Evolutionary conservation across 2,888 invertebrate genomes (phyloP), one percentile per base, ranked within the genome.

Genomic region (Eristalis arbustorum): DNA sequence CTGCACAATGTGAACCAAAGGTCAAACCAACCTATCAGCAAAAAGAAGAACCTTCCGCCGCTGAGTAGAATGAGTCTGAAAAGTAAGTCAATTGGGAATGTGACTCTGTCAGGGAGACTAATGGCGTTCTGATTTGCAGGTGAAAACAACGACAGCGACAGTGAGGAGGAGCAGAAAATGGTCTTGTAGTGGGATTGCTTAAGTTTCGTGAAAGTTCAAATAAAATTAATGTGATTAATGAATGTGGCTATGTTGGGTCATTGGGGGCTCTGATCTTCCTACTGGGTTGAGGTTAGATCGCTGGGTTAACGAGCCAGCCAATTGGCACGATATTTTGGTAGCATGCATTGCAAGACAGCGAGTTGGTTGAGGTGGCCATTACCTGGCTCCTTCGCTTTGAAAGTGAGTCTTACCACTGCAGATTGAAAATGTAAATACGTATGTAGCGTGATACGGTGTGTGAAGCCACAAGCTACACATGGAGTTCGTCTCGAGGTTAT

Each of bases 81-180:
- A 59, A 68, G 87, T 87, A 75, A 72, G 78, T 67, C 28, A 31
- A 6, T 56, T 56, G 5, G 8, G 6, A 1, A 8, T 2, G 8
- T 6, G 49, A 1, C 1, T 18, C 18, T 0, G 8, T n/a, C 2
- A 1, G 18, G 1, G 18, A 8, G 49, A 18, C 18, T 49, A 49
- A 49, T 49, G 3, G n/a, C 6, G 6, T 42, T 78, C 79, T 79
- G 57, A 18, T 85, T 77, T 87, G 8, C 64, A 88, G 85, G 75
- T 69, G 84, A 63, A 68, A 28, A 66, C 0, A 67, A 71, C 59
- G 90, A 90, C 31, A 90, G 90, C 42, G 91, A 90, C 31, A 90
- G 90, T 34, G 91, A 91, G 73, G 91, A 91, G 49, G 91, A 91
- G 28, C 76, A 83, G 62, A 89, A 89, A 61, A 77, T 90, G 62